Conservation (phyloP, 1,140 invertebrate species). For the Phortica variegata region DNA sequence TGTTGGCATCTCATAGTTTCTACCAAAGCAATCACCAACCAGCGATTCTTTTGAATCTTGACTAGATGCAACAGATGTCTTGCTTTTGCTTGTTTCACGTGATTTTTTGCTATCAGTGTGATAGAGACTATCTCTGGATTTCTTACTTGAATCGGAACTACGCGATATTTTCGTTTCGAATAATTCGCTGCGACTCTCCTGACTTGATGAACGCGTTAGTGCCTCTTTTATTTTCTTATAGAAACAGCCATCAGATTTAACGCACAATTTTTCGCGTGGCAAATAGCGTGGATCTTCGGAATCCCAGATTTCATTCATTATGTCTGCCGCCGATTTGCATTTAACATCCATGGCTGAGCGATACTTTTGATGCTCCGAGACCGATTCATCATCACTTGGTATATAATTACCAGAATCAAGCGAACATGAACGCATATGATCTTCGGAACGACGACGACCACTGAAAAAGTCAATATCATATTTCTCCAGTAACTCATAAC, state of each 20-base stretch:
- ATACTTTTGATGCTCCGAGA: slow-evolving; percentile 60
- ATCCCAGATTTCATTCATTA: slow-evolving; percentile 64
- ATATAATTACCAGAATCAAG: slow-evolving; percentile 70
- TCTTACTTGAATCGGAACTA: slow-evolving; percentile 66
- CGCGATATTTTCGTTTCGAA: slow-evolving; percentile 66
- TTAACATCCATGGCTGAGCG: slow-evolving; percentile 57
- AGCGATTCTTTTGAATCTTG: slow-evolving; percentile 64
- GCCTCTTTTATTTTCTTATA: slow-evolving; percentile 67
- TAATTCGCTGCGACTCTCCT: slow-evolving; percentile 68
- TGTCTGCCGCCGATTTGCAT: slow-evolving; percentile 62
- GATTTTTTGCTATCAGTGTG: slow-evolving; percentile 67
- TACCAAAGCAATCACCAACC: slow-evolving; percentile 44
- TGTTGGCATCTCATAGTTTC: slow-evolving; percentile 56
- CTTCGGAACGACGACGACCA: slow-evolving; percentile 45
- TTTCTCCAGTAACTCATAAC: slow-evolving; percentile 81
- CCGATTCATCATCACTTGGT: slow-evolving; percentile 66
- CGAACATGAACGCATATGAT: slow-evolving; percentile 65
- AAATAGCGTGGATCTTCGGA: slow-evolving; percentile 68
- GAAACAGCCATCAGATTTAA: slow-evolving; percentile 68
- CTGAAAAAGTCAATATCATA: slow-evolving; percentile 66
- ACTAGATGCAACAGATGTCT: slow-evolving; percentile 65
- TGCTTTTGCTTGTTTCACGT: slow-evolving; percentile 63
- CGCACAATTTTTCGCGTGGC: slow-evolving; percentile 66
- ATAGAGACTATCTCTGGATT: slow-evolving; percentile 64
- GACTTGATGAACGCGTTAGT: slow-evolving; percentile 66